These are phyloP conservation scores for Rattus rattus DNA, from an alignment of 2,113 vertebrate species.

Conservation along the genomic window DNA sequence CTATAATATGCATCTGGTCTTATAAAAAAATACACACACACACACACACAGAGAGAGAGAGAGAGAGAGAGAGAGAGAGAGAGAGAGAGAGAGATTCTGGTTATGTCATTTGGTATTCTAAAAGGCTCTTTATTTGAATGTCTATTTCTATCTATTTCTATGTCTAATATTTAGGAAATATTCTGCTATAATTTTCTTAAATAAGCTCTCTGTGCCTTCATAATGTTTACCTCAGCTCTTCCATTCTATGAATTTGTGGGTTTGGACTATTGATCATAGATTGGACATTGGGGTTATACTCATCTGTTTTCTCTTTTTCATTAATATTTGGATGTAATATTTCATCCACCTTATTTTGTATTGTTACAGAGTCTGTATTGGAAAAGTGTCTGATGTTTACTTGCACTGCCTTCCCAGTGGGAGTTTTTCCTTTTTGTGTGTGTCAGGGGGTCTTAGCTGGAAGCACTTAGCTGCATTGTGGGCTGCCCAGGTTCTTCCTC, in stretches of 20 bases:
- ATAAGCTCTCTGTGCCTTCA: neutral
- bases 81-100: neutral
- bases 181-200: neutral
- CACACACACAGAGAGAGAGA: too few relatives aligned
- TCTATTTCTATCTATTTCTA: neutral
- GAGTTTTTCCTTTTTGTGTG: neutral
- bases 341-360: neutral
- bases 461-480: neutral
- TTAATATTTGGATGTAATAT: neutral
- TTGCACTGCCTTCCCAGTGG: neutral
- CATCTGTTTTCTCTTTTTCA: neutral
- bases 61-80: too few relatives aligned
- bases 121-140: neutral
- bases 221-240: neutral
- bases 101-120: neutral
- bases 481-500: neutral
- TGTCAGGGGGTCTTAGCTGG: neutral
- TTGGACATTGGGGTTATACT: neutral
- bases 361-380: neutral
- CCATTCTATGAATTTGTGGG: neutral
- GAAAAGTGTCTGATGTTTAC: neutral
- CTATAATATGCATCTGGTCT: neutral
- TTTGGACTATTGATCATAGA: neutral
- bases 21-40: too few relatives aligned
- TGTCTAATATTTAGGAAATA: neutral